phyloP scores from a whole-genome alignment of 2,113 vertebrate species.

The Malurus melanocephalus region DNA sequence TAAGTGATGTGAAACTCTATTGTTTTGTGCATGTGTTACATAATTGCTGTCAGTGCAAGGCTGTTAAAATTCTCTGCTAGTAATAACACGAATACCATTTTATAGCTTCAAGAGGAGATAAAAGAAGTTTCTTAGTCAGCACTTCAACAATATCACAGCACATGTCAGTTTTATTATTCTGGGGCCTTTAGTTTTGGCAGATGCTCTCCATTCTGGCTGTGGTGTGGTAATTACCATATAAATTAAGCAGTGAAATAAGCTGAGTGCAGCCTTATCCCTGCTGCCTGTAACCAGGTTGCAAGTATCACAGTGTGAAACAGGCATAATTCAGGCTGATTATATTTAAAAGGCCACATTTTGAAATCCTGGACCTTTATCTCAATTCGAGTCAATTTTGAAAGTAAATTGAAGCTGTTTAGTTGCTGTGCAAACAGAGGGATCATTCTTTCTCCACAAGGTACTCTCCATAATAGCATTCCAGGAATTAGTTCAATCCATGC shows the following conservation, averaged over 20 bases:
- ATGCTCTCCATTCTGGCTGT: constrained; percentile 67
- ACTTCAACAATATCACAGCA: constrained; percentile 67
- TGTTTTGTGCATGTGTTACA: constrained; percentile 78
- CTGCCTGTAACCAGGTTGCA: constrained; percentile 55
- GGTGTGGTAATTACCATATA: constrained; percentile 76
- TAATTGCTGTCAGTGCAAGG: constrained; percentile 77
- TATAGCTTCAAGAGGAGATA: constrained; percentile 71
- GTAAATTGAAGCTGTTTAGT: constrained; percentile 71
- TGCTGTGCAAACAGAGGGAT: constrained; percentile 74
- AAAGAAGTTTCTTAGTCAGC: constrained; percentile 78
- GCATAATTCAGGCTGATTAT: constrained; percentile 54
- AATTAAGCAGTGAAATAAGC: constrained; percentile 74
- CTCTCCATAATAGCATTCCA: constrained; percentile 64
- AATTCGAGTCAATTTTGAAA: constrained; percentile 68
- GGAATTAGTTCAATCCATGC: constrained; percentile 69
- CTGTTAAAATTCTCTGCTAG: constrained; percentile 76
- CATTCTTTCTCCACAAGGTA: constrained; percentile 63
- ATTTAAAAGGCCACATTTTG: constrained; percentile 49
- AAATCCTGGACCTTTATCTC: constrained; percentile 59
- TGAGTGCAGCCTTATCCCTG: constrained; percentile 56
- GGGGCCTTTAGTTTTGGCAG: constrained; percentile 72
- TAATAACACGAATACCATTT: constrained; percentile 75
- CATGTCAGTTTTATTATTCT: constrained; percentile 72
- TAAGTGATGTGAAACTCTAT: constrained; percentile 77
- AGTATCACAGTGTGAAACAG: constrained; percentile 62